phyloP scores from a whole-genome alignment of 2,888 invertebrate species.

The Thalpophila matura region DNA sequence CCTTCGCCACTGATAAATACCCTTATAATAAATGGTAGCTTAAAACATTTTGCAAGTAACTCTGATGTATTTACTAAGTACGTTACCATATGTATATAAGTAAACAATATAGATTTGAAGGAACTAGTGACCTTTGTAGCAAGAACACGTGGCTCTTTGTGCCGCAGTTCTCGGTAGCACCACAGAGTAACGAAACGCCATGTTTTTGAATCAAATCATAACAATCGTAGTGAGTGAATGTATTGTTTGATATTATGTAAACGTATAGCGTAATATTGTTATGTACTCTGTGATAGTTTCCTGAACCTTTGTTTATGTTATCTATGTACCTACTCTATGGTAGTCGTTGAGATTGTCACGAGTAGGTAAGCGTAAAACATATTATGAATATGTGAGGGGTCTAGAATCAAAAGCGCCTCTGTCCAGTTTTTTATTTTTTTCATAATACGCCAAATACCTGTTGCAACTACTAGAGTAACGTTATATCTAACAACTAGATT shows the following conservation, averaged over 20 bases:
- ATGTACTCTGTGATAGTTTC: conserved; percentile 36
- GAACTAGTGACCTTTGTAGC: conserved; percentile 51
- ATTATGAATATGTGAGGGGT: too few relatives aligned
- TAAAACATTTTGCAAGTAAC: background rate
- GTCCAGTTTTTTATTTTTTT: too few relatives aligned
- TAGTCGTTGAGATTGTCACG: conserved; percentile 16
- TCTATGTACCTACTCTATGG: conserved; percentile 8
- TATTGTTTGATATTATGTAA: conserved; percentile 41
- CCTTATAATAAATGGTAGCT: too few relatives aligned
- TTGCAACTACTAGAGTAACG: too few relatives aligned
- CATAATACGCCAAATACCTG: too few relatives aligned
- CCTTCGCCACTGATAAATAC: too few relatives aligned
- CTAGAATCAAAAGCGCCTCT: too few relatives aligned
- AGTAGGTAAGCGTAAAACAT: conserved; percentile 1
- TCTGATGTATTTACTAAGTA: background rate
- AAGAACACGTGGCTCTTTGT: conserved; percentile 31
- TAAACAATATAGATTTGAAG: conserved; percentile 11
- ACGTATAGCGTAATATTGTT: conserved; percentile 23
- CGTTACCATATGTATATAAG: background rate
- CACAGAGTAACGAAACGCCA: conserved; percentile 32
- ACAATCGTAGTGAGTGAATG: conserved; percentile 41
- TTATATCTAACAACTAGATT: too few relatives aligned
- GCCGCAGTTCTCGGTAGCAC: conserved; percentile 14
- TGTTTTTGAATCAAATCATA: conserved; percentile 40
- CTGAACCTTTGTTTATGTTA: conserved; percentile 43